These are phyloP conservation scores for Pelusios castaneus DNA, from an alignment of 2,113 vertebrate species.

Conservation along the genomic window DNA sequence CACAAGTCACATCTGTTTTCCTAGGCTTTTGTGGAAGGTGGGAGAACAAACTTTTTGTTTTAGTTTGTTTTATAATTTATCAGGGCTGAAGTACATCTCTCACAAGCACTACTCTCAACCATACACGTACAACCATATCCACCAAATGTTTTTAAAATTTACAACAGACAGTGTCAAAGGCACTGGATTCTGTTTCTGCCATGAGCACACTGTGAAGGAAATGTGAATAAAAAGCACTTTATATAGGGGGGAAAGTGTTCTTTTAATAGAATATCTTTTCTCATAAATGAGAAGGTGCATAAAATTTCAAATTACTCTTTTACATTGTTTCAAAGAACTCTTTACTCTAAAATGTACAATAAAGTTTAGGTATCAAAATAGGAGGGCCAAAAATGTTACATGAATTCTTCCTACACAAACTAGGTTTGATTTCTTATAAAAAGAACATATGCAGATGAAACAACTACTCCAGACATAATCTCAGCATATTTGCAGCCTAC, in stretches of 20 bases:
- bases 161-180: rapidly evolving
- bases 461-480: rapidly evolving
- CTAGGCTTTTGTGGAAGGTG: rapidly evolving
- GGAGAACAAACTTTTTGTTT: too few species aligned
- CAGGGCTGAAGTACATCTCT: background rate
- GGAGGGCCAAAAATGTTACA: rapidly evolving
- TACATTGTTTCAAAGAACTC: background rate
- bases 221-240: rapidly evolving
- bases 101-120: background rate
- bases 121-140: rapidly evolving
- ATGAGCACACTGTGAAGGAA: rapidly evolving
- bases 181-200: rapidly evolving
- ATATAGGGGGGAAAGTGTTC: rapidly evolving
- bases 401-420: rapidly evolving
- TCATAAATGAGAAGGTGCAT: rapidly evolving
- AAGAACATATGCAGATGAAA: rapidly evolving
- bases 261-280: rapidly evolving
- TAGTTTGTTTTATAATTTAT: background rate
- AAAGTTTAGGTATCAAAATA: rapidly evolving
- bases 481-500: rapidly evolving
- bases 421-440: rapidly evolving
- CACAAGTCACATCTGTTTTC: rapidly evolving
- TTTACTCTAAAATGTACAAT: background rate
- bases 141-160: rapidly evolving
- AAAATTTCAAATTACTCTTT: rapidly evolving